These are phyloP conservation scores for Leucophenga maculata DNA, from an alignment of 2,888 invertebrate species.

Conservation along the genomic window DNA sequence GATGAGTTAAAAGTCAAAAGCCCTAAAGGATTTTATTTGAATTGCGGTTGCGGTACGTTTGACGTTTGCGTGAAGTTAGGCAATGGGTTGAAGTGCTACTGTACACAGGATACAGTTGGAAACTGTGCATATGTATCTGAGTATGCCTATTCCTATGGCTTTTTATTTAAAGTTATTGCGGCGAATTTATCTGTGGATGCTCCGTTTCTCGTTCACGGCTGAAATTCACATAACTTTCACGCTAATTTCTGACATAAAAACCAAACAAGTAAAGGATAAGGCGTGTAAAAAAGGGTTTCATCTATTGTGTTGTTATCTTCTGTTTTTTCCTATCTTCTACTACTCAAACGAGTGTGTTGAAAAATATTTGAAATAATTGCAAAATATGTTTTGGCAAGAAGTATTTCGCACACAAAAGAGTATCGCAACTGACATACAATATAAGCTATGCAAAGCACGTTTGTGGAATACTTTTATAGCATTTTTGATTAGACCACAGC, in stretches of 20 bases:
- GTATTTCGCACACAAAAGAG: neutral
- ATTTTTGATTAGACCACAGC: too few species aligned
- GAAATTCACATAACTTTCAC: slow-evolving; percentile 44
- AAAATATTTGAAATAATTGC: neutral
- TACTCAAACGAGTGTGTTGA: neutral
- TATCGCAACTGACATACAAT: too few species aligned
- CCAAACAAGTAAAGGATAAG: too few species aligned
- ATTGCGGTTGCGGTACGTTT: slow-evolving; percentile 61
- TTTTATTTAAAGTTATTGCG: slow-evolving; percentile 42
- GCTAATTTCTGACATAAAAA: slow-evolving; percentile 47
- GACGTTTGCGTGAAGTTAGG: slow-evolving; percentile 41
- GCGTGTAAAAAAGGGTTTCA: too few species aligned
- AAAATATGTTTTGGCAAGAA: neutral
- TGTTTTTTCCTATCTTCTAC: neutral
- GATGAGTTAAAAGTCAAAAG: slow-evolving; percentile 69
- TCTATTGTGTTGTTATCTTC: too few species aligned
- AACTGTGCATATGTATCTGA: slow-evolving; percentile 24
- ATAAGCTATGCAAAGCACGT: too few species aligned
- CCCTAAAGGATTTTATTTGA: slow-evolving; percentile 69
- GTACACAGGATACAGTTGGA: too few species aligned
- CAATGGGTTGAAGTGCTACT: neutral
- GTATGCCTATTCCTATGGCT: slow-evolving; percentile 1
- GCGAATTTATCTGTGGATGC: slow-evolving; percentile 33
- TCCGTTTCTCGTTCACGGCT: slow-evolving; percentile 23
- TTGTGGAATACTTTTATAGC: too few species aligned